phyloP scores from a whole-genome alignment of 2,888 invertebrate genomes.

The Trilocha varians region DNA sequence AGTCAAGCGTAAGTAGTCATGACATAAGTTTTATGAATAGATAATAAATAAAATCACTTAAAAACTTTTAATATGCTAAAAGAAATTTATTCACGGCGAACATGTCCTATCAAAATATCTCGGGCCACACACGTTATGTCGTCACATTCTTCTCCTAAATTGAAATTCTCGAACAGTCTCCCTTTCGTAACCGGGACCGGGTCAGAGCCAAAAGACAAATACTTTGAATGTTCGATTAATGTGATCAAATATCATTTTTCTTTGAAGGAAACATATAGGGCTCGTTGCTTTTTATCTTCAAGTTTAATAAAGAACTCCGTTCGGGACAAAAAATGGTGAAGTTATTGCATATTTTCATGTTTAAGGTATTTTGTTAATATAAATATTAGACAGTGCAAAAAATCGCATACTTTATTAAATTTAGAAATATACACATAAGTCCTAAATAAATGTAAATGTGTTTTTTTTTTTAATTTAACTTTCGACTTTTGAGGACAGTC shows the following conservation, averaged over 20 bases:
- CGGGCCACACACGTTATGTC: conserved; percentile 73
- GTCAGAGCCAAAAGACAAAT: conserved; percentile 69
- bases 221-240: conserved; percentile 68
- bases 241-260: conserved; percentile 56
- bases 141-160: conserved; percentile 75
- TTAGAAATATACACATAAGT: too few species aligned
- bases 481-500: too few species aligned
- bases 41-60: conserved; percentile 59
- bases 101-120: conserved; percentile 74
- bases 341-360: too few species aligned
- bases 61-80: conserved; percentile 67
- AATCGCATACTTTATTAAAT: too few species aligned
- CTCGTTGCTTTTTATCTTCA: not conserved
- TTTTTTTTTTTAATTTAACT: too few species aligned
- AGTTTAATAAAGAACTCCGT: not conserved
- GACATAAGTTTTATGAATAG: too few species aligned
- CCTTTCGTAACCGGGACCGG: conserved; percentile 55
- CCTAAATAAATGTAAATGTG: too few species aligned
- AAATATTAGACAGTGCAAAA: too few species aligned
- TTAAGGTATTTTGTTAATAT: too few species aligned
- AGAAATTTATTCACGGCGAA: conserved; percentile 72
- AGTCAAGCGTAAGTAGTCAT: too few species aligned
- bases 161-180: conserved; percentile 72
- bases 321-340: too few species aligned
- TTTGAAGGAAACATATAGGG: conserved; percentile 11